A percentile compares a stretch with the other conserved stretches of the same genome.
Evolutionary conservation across 1,140 invertebrate genomes (phyloP).

Genomic region (Cherax quadricarinatus): DNA sequence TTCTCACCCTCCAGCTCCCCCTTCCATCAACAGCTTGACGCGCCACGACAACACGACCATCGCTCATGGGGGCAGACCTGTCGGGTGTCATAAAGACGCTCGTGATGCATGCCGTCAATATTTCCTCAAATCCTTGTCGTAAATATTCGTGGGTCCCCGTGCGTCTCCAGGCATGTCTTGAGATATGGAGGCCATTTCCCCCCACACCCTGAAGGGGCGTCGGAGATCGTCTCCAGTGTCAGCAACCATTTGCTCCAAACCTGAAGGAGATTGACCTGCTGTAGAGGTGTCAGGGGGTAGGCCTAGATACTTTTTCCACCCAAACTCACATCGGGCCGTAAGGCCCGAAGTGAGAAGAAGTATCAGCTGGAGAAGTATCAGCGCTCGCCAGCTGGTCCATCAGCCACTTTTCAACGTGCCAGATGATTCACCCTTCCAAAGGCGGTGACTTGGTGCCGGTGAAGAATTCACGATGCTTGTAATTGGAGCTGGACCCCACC

Average conservation of each 20-base stretch:
- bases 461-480: too few relatives aligned
- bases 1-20: slow-evolving; percentile 19
- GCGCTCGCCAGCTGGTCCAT: too few relatives aligned
- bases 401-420: too few relatives aligned
- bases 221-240: too few relatives aligned
- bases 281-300: neutral
- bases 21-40: slow-evolving; percentile 66
- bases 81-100: slow-evolving; percentile 67
- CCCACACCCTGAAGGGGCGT: neutral
- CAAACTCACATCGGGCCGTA: too few relatives aligned
- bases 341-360: too few relatives aligned
- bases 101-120: slow-evolving; percentile 59
- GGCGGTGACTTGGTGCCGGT: too few relatives aligned
- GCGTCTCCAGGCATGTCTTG: slow-evolving; percentile 59
- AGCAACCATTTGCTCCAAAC: neutral
- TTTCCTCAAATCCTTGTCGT: slow-evolving; percentile 65
- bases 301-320: too few relatives aligned
- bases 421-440: neutral
- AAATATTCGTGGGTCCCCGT: slow-evolving; percentile 53
- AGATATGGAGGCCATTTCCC: slow-evolving; percentile 62
- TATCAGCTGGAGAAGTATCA: too few relatives aligned
- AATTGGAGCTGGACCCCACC: too few relatives aligned
- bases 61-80: slow-evolving; percentile 55
- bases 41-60: slow-evolving; percentile 63
- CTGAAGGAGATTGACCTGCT: slow-evolving; percentile 27